These are phyloP conservation scores for Physocephala rufipes DNA, from an alignment of 2,888 invertebrate genomes.

Conservation along the genomic window DNA sequence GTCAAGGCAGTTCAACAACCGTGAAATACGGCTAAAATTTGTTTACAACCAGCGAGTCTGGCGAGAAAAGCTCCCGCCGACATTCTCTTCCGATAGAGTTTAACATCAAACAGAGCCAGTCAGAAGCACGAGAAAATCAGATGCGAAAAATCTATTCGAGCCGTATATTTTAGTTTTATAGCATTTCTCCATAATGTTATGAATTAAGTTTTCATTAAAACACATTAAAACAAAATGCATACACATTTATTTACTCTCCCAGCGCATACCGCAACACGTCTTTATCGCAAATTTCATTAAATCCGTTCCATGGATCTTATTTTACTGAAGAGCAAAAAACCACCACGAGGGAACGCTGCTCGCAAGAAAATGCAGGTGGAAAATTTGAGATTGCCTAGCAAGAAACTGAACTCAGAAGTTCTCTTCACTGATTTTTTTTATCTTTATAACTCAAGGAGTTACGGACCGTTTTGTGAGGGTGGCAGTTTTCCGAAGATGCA, in stretches of 20 bases:
- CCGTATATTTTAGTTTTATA: neutral
- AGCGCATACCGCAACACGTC: neutral
- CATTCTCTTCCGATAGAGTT: constrained; percentile 13
- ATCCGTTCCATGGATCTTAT: no score
- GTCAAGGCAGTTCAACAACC: constrained; percentile 32
- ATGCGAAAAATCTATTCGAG: constrained; percentile 9
- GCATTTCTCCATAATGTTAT: neutral
- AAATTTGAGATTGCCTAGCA: neutral
- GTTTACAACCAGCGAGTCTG: constrained; percentile 22
- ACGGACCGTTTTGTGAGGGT: neutral
- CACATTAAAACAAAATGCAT: neutral
- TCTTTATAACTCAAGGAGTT: neutral
- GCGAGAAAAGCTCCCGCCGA: constrained; percentile 21
- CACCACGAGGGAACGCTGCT: neutral
- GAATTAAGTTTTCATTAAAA: neutral
- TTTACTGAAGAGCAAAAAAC: no score
- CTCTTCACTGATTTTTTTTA: neutral
- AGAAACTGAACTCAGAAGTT: neutral
- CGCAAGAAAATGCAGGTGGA: neutral
- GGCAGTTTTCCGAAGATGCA: no score
- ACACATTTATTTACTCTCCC: neutral
- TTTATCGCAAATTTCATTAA: no score
- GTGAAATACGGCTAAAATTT: constrained; percentile 29
- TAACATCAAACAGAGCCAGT: neutral
- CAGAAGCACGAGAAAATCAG: neutral